Base-by-base conservation (phyloP, 2,113 vertebrate species). In the Typhlomys cinereus region DNA sequence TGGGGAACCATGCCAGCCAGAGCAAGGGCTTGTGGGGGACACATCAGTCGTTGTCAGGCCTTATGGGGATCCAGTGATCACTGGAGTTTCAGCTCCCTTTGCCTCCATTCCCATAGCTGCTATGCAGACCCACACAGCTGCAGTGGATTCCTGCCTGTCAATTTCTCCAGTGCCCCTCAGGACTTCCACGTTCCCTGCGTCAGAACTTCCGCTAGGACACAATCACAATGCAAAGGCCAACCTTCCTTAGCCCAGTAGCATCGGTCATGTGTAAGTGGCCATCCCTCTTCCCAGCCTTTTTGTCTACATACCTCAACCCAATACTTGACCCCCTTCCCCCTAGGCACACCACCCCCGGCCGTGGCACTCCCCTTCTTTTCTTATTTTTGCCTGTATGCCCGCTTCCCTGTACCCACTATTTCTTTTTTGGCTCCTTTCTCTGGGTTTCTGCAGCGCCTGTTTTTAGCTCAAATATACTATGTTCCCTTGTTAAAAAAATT, bases 381-480 rank as follows among this genome's bases (percentile, higher is more conserved):
- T 75, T 27, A 1, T 15, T 50, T 62, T 73, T n/a, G 27, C 52
- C 29, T 67, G 75, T 2, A 5, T 17, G n/a, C 29, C 5, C 0
- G 1, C 71, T 52, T 62, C 36, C 31, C 48, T n/a, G 50, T 10
- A 9, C 86, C 85, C 84, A 62, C 18, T 50, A n/a, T 82, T 92
- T 48, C 69, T 89, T 82, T n/a, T 75, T 27, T 50, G 71, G 23
- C 54, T 82, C 59, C 46, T 31, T 82, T 79, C 70, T 82, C 54
- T 84, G 52, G 71, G 46, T 86, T 83, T 57, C 66, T 69, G 66
- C 8, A 48, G 41, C 95, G 80, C 70, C 75, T 80, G 70, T 92
- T 71, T 93, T 71, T 61, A 92, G 84, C 89, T 83, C 70, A 85
- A 87, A 86, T 46, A 92, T 61, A 83, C 71, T 54, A 46, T 50